These are phyloP conservation scores for Seriola rivoliana DNA, from an alignment of 2,113 vertebrate genomes.

Conservation along the genomic window DNA sequence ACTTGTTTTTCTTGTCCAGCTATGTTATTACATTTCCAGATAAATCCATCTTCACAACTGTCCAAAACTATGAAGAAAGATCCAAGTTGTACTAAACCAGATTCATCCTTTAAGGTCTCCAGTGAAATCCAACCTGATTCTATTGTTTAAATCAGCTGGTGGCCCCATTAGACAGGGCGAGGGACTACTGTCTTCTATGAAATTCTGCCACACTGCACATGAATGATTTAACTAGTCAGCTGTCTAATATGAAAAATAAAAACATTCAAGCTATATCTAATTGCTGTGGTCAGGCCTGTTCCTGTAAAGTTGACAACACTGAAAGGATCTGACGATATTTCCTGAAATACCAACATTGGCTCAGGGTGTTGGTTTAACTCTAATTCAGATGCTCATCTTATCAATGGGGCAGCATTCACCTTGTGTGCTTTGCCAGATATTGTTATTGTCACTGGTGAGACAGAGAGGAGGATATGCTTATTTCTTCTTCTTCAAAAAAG, in stretches of 20 bases:
- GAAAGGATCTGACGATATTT: neutral
- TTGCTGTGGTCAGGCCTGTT: neutral
- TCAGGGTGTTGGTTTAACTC: neutral
- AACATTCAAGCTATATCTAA: neutral
- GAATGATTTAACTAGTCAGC: neutral
- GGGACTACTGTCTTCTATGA: neutral
- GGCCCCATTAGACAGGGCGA: constrained; percentile 9
- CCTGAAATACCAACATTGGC: neutral
- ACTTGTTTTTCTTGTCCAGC: neutral
- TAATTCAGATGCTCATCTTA: constrained; percentile 4
- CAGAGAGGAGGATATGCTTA: neutral
- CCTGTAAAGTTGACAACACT: neutral
- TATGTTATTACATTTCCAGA: neutral
- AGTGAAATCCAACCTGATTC: constrained; percentile 29
- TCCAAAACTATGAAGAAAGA: constrained; percentile 3
- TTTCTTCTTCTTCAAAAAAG: neutral
- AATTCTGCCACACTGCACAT: neutral
- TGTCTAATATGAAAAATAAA: neutral
- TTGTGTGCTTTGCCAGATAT: constrained; percentile 1
- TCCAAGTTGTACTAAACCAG: neutral
- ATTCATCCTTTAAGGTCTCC: neutral
- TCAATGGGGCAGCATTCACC: neutral
- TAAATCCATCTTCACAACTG: constrained; percentile 1
- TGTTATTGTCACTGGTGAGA: constrained; percentile 16
- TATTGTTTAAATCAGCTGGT: constrained; percentile 15